A percentile compares a stretch with the other conserved stretches of the same genome.
Conservation (phyloP, 2,113 vertebrate species). For the Sporophila hypoxantha region DNA sequence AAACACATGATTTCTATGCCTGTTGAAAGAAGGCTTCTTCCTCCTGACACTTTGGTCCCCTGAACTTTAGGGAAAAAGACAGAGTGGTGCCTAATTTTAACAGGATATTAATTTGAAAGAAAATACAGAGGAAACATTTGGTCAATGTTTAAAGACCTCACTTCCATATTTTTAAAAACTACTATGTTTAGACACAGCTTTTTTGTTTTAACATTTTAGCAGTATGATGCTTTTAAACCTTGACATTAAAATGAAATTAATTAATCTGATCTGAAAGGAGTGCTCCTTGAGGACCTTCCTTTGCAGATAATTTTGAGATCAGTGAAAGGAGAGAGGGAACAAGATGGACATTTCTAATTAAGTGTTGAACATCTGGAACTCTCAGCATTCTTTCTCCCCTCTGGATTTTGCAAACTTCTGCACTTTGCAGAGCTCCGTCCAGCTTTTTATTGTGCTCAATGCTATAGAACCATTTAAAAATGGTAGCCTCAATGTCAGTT, state of each 20-base stretch:
- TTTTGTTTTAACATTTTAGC: background rate
- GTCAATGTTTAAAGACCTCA: background rate
- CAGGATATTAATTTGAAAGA: background rate
- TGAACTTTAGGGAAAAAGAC: background rate
- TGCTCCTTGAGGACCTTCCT: slow-evolving; percentile 21
- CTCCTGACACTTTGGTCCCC: background rate
- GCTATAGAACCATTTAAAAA: background rate
- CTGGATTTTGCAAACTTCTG: slow-evolving; percentile 27
- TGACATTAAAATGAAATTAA: slow-evolving; percentile 42
- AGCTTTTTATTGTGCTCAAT: background rate
- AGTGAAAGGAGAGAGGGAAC: background rate
- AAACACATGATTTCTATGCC: background rate
- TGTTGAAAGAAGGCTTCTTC: background rate
- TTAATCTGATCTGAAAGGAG: slow-evolving; percentile 33
- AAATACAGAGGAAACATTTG: background rate
- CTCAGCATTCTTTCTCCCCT: slow-evolving; percentile 26
- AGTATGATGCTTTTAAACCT: slow-evolving; percentile 13
- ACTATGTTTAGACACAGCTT: background rate
- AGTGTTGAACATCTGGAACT: slow-evolving; percentile 39
- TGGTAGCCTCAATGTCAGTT: background rate
- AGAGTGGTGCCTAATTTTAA: background rate
- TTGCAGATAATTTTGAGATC: slow-evolving; percentile 30
- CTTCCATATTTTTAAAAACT: background rate
- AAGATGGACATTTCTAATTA: slow-evolving; percentile 55
- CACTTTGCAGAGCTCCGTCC: background rate